Conservation (phyloP, 2,797 vertebrate species). For the Phrynocephalus guinanensis region DNA sequence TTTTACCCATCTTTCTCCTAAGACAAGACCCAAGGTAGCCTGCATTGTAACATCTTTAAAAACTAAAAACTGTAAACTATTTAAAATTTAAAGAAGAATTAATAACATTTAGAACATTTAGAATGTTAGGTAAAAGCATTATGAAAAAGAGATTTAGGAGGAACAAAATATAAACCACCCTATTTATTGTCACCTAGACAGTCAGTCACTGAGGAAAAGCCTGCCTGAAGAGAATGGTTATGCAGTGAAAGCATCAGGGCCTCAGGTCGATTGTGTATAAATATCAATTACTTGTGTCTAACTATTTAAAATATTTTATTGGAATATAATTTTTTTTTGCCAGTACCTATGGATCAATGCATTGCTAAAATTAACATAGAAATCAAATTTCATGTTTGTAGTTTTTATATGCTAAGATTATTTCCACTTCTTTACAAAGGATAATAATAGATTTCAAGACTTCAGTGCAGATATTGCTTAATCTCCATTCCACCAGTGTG, state of each 20-base stretch:
- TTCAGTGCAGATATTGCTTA: conserved; percentile 19
- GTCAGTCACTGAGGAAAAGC: no score
- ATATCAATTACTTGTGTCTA: conserved; percentile 17
- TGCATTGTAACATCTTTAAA: no score
- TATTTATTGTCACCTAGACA: no score
- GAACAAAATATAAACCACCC: no score
- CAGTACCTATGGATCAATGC: conserved; percentile 13
- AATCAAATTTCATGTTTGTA: conserved; percentile 19
- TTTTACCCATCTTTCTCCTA: no score
- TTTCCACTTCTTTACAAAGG: conserved; percentile 4
- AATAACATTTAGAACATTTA: no score
- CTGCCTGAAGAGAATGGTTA: no score
- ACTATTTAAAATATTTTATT: conserved; percentile 13
- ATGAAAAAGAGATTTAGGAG: no score
- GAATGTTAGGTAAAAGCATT: no score
- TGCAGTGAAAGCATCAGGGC: background rate
- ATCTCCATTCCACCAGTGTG: conserved; percentile 28
- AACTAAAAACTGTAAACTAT: no score
- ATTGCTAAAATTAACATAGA: conserved; percentile 16
- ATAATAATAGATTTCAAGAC: conserved; percentile 40
- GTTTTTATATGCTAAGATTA: conserved; percentile 30
- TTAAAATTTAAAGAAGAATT: no score
- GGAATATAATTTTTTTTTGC: background rate
- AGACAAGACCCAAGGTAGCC: no score
- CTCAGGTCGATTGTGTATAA: background rate